Evolutionary conservation across 2,113 vertebrate species (phyloP), one percentile per base, ranked within the genome.

Genomic region (Anoura caudifer): DNA sequence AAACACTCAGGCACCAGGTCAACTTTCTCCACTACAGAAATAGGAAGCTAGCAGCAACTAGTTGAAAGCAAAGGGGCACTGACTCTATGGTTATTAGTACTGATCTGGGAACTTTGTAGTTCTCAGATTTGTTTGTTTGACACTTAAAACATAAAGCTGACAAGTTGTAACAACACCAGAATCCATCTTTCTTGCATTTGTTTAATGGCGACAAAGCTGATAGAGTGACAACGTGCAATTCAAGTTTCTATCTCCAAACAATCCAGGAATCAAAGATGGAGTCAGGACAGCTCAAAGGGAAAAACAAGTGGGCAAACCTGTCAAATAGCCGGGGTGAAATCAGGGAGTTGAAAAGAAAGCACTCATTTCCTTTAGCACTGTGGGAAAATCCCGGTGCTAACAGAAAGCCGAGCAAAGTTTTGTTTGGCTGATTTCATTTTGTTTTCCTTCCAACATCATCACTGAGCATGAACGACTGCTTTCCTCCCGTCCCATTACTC

Each of bases 341-440:
- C 96, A 93, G 97, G 89, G 94, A 97, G 96, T 95, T 97, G 63
- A 38, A 90, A 92, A 97, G 76, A 87, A 81, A 90, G 97, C 92
- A 88, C 92, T 84, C 95, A 76, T 96, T 98, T 87, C 98, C 95
- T 0, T 0, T 45, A 90, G 83, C 0, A 1, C 77, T 2, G 0
- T 3, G 0, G 95, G 97, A 77, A 85, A 97, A 97, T 95, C 94
- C 96, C 93, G 17, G 91, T 47, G 94, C 83, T 87, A 89, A 90
- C 4, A 86, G 88, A 93, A 92, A 93, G 88, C 97, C 89, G 41
- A 2, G 79, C 92, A 94, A 98, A 98, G 95, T 98, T 17, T 98
- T 81, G 97, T 95, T 94, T 97, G 97, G 97, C n/a, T 0, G 90
- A 90, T 8, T 14, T 92, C 2, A 0, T 95, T 90, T 90, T 9